These are phyloP conservation scores for Mesorhabditis belari DNA, from an alignment of 2,888 invertebrate genomes.

Conservation along the genomic window DNA sequence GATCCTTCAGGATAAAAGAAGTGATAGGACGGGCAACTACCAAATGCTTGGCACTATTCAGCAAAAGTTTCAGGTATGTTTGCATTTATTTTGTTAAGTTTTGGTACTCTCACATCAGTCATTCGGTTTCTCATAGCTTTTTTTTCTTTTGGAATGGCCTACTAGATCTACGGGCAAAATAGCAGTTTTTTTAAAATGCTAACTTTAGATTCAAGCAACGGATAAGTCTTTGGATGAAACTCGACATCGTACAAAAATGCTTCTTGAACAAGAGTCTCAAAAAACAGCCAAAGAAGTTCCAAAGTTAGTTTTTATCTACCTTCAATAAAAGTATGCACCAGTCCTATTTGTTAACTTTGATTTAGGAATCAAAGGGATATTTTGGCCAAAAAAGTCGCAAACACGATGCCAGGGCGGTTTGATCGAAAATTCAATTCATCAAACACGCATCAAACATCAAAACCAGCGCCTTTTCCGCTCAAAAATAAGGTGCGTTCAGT, in stretches of 20 bases:
- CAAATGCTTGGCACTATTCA: not conserved
- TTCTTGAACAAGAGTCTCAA: conserved; percentile 38
- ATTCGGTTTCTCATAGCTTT: too few species aligned
- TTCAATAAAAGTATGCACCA: not conserved
- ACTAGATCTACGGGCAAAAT: not conserved
- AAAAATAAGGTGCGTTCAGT: too few species aligned
- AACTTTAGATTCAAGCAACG: conserved; percentile 37
- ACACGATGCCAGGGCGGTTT: not conserved
- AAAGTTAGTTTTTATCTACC: conserved; percentile 1
- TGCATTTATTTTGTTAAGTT: not conserved
- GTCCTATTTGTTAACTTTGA: not conserved
- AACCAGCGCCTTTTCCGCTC: not conserved
- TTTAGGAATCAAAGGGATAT: not conserved
- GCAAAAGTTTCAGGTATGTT: not conserved
- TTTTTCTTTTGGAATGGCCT: not conserved
- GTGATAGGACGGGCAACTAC: too few species aligned
- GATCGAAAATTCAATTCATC: too few species aligned
- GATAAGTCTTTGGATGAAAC: conserved; percentile 45
- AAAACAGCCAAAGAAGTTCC: conserved; percentile 38
- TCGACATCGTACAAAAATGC: conserved; percentile 36
- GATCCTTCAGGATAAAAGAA: not conserved
- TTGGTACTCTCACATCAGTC: too few species aligned
- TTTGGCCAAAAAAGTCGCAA: not conserved
- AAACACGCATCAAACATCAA: not conserved
- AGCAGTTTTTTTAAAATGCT: not conserved